Percentiles rank a stretch among this genome's conserved stretches.
Evolutionary conservation across 2,888 invertebrate species (phyloP).

Genomic region (Zelleria hepariella): DNA sequence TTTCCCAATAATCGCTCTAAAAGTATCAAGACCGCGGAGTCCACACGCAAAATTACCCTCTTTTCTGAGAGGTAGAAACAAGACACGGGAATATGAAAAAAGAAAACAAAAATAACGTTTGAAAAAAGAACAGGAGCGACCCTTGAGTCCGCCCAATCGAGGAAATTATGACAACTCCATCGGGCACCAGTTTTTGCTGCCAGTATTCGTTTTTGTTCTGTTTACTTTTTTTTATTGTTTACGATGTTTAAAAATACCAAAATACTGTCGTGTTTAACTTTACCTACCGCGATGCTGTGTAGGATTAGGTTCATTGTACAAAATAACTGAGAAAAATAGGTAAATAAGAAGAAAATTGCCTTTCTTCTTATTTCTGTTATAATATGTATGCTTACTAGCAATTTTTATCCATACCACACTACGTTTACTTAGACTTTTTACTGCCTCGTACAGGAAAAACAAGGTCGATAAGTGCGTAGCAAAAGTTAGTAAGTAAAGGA

Average conservation of each 20-base stretch:
- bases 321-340: too few species aligned
- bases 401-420: too few species aligned
- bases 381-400: too few species aligned
- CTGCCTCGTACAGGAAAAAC: too few species aligned
- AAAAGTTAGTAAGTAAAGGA: too few species aligned
- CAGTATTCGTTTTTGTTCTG: constrained; percentile 1
- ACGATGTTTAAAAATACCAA: neutral
- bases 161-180: constrained; percentile 43
- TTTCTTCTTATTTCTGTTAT: too few species aligned
- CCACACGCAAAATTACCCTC: constrained; percentile 38
- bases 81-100: constrained; percentile 51
- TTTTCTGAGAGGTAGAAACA: constrained; percentile 60
- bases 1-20: neutral
- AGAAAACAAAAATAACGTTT: constrained; percentile 31
- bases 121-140: constrained; percentile 48
- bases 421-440: too few species aligned
- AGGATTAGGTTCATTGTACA: too few species aligned
- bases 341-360: too few species aligned
- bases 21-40: constrained; percentile 36
- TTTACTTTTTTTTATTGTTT: constrained; percentile 1
- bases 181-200: neutral
- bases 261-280: neutral
- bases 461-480: too few species aligned
- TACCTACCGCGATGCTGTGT: too few species aligned
- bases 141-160: constrained; percentile 53